Evolutionary conservation across 2,797 vertebrate species (phyloP).

Genomic region (Smutsia gigantea): DNA sequence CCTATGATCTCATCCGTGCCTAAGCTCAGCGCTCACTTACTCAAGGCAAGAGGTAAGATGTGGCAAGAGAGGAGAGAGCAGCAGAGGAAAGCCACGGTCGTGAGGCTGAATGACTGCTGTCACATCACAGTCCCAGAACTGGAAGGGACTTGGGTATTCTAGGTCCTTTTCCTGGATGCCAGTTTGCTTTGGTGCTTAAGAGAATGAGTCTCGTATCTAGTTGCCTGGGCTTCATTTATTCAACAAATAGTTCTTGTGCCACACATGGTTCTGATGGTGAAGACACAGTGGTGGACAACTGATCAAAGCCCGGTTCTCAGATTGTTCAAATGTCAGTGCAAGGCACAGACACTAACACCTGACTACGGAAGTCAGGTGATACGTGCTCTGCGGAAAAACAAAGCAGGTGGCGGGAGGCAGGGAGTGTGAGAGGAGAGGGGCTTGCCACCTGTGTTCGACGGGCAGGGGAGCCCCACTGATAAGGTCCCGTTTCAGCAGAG

Average conservation of each 20-base stretch:
- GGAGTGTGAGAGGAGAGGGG: not conserved
- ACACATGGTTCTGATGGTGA: not conserved
- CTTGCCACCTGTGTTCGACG: not conserved
- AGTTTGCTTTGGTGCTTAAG: not conserved
- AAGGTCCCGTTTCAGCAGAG: not conserved
- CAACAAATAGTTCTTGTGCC: not conserved
- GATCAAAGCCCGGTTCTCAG: not conserved
- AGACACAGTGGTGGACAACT: not conserved
- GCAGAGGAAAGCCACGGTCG: not conserved
- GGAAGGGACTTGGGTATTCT: not conserved
- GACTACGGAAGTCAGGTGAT: not conserved
- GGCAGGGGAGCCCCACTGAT: not conserved
- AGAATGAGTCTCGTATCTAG: not conserved
- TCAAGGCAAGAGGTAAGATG: conserved; percentile 33
- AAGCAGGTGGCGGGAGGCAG: not conserved
- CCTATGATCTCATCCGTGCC: conserved; percentile 62
- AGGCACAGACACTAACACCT: not conserved
- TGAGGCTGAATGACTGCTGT: not conserved
- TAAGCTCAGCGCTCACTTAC: not conserved
- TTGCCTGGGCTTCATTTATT: not conserved
- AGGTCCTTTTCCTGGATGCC: not conserved
- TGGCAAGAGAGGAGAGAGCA: not conserved
- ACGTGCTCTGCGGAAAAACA: not conserved
- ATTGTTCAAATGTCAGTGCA: not conserved
- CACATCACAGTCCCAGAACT: not conserved